Percentiles rank a stretch among this genome's conserved stretches.
Conservation (phyloP, 2,888 invertebrate genomes). For the Metacarcinus magister region DNA sequence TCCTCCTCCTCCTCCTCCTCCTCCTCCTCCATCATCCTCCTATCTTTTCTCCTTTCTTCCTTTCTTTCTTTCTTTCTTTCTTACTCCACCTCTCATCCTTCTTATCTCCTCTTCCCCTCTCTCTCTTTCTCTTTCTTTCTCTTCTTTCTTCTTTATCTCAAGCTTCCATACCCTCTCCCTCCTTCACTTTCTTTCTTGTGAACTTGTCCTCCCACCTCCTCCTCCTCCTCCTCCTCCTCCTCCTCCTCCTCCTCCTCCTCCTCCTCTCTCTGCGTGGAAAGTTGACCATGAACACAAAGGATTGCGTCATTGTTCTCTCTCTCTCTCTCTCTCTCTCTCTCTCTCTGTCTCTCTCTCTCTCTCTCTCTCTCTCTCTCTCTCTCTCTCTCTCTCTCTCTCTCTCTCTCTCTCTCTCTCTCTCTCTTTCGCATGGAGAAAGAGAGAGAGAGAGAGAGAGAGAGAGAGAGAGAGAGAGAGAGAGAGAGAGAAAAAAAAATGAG, state of each 20-base stretch:
- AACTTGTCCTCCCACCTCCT: not conserved
- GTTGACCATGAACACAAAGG: slow-evolving; percentile 45
- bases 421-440: not conserved
- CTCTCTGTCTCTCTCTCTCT: slow-evolving; percentile 62
- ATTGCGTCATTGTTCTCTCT: slow-evolving; percentile 9
- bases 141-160: not conserved
- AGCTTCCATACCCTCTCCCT: not conserved
- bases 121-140: not conserved
- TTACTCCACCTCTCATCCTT: not conserved
- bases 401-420: slow-evolving; percentile 14
- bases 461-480: not conserved
- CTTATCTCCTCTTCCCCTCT: not conserved
- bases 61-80: not conserved
- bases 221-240: slow-evolving; percentile 31
- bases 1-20: not conserved
- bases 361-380: slow-evolving; percentile 63
- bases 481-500: not conserved
- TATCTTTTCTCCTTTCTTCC: not conserved
- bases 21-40: not conserved
- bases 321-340: slow-evolving; percentile 61
- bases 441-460: slow-evolving; percentile 54
- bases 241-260: slow-evolving; percentile 19
- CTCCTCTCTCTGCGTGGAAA: not conserved
- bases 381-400: slow-evolving; percentile 57
- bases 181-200: not conserved